Conservation (phyloP, 2,888 invertebrate species). For the Catocala nupta region DNA sequence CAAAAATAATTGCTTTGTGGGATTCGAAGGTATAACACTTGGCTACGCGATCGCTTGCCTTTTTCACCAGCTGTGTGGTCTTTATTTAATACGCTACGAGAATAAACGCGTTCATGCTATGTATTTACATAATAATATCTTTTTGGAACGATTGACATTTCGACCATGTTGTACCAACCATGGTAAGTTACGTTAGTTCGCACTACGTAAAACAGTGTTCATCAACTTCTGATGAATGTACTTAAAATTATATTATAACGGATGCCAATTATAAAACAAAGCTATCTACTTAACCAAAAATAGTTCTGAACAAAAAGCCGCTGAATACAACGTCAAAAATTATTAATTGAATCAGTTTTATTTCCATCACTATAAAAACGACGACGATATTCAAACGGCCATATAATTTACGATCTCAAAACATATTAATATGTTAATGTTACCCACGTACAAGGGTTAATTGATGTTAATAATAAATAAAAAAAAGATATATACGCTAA, state of each 20-base stretch:
- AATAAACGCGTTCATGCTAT: too few species aligned
- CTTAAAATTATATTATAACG: neutral
- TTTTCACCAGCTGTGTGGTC: too few species aligned
- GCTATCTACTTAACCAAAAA: slow-evolving; percentile 12
- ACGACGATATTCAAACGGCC: slow-evolving; percentile 58
- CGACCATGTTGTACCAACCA: too few species aligned
- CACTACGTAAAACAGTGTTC: neutral
- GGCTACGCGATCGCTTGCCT: too few species aligned
- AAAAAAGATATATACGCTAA: slow-evolving; percentile 59
- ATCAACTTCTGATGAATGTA: neutral
- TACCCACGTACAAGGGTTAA: slow-evolving; percentile 71
- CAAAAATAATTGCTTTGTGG: too few species aligned
- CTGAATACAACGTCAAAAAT: slow-evolving; percentile 46
- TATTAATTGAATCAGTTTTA: slow-evolving; percentile 71
- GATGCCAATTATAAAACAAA: neutral
- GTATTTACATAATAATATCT: too few species aligned
- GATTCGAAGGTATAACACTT: too few species aligned
- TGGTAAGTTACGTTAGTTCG: too few species aligned
- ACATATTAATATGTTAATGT: slow-evolving; percentile 76
- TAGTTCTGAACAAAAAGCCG: neutral
- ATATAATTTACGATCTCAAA: slow-evolving; percentile 72
- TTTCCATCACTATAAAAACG: slow-evolving; percentile 61
- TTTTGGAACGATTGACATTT: too few species aligned
- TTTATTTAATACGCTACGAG: too few species aligned
- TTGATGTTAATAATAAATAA: slow-evolving; percentile 79